Percentiles rank a stretch among this genome's conserved stretches.
Conservation (phyloP, 2,113 vertebrate genomes). For the Orthonyx spaldingii region DNA sequence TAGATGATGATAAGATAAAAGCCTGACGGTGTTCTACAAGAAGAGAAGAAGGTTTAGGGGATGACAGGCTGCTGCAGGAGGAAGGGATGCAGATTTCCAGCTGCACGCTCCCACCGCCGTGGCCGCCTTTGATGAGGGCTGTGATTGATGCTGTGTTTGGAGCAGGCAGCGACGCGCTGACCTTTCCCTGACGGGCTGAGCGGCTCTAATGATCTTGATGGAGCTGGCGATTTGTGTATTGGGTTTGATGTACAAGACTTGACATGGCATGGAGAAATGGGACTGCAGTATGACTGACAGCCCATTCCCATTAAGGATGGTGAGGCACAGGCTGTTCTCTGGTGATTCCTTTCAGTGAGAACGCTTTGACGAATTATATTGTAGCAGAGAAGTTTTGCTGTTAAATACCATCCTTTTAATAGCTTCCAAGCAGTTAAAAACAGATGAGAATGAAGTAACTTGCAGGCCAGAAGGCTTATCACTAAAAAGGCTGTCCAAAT, state of each 20-base stretch:
- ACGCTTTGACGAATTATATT: not conserved
- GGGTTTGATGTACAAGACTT: slow-evolving; percentile 40
- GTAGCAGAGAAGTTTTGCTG: slow-evolving; percentile 12
- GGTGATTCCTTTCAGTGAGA: not conserved
- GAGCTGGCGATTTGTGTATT: slow-evolving; percentile 23
- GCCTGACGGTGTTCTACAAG: not conserved
- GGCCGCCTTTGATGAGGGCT: slow-evolving; percentile 53
- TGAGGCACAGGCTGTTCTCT: not conserved
- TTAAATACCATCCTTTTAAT: slow-evolving; percentile 30
- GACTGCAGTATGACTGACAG: slow-evolving; percentile 5
- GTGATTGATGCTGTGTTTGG: slow-evolving; percentile 61
- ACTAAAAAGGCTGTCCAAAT: slow-evolving; percentile 43
- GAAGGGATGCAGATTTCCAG: slow-evolving; percentile 25
- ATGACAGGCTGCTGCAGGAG: not conserved
- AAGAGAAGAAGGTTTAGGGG: not conserved
- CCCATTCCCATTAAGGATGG: slow-evolving; percentile 31
- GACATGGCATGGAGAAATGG: not conserved
- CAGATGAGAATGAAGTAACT: slow-evolving; percentile 12
- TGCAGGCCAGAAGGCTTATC: slow-evolving; percentile 48
- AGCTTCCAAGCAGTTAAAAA: not conserved
- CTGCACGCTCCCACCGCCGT: not conserved
- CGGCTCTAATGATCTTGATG: slow-evolving; percentile 63
- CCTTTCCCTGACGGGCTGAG: slow-evolving; percentile 38
- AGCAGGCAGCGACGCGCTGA: not conserved
- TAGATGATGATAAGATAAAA: slow-evolving; percentile 2